These are phyloP conservation scores for Garrulus glandarius DNA, from an alignment of 2,797 vertebrate species.

Conservation along the genomic window DNA sequence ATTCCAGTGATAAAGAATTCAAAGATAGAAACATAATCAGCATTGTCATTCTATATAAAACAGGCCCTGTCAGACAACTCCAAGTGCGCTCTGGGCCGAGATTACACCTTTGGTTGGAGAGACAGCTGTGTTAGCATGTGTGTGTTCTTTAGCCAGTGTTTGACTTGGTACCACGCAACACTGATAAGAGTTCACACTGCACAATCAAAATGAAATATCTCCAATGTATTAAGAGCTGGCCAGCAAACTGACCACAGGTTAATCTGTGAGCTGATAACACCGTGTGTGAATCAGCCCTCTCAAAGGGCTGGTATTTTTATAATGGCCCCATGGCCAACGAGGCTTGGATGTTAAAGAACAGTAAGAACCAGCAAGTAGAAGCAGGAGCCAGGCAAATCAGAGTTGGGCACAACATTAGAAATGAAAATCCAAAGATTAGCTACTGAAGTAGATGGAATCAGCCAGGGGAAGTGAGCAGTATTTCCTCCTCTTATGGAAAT, in stretches of 20 bases:
- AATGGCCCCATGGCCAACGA: not conserved
- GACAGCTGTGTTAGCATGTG: not conserved
- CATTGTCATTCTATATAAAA: not conserved
- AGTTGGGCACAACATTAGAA: not conserved
- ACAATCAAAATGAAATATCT: not conserved
- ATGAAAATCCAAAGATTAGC: not conserved
- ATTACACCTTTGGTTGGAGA: not conserved
- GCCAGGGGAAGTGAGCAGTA: not conserved
- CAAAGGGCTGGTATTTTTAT: not conserved
- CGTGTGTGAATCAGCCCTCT: fast-evolving
- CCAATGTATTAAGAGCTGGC: not conserved
- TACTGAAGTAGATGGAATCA: not conserved
- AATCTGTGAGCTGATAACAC: not conserved
- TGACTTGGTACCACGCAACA: not conserved
- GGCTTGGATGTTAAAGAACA: not conserved
- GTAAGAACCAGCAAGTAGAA: not conserved
- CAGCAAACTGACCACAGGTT: not conserved
- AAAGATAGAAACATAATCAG: not conserved
- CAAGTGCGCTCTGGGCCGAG: fast-evolving
- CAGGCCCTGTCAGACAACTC: not conserved
- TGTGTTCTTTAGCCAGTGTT: fast-evolving
- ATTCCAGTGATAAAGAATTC: not conserved
- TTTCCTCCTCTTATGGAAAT: not conserved
- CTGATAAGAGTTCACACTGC: not conserved
- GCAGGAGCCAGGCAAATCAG: not conserved